A percentile compares a stretch with the other conserved stretches of the same genome.
Evolutionary conservation across 2,113 vertebrate species (phyloP).

Genomic region (Brachionichthys hirsutus): DNA sequence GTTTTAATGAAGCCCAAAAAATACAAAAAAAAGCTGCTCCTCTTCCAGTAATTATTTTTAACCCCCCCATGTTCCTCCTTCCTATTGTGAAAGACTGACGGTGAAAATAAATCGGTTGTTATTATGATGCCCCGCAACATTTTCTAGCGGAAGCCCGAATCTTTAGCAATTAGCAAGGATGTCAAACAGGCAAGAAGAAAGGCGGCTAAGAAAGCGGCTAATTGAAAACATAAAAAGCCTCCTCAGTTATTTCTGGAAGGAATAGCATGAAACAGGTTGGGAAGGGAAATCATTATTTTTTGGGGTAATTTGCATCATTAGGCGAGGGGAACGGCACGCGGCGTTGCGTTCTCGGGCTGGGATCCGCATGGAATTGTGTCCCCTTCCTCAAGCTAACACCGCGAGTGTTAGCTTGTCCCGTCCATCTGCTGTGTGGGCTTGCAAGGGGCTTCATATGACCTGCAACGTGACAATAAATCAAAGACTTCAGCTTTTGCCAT

Average conservation of each 20-base stretch:
- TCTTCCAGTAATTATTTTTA: constrained; percentile 62
- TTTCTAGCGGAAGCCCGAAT: constrained; percentile 36
- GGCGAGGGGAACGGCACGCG: constrained; percentile 23
- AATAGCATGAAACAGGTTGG: constrained; percentile 52
- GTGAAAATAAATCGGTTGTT: constrained; percentile 50
- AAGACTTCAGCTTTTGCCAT: not conserved
- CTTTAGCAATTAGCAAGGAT: constrained; percentile 60
- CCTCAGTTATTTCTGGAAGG: constrained; percentile 64
- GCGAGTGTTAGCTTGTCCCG: not conserved
- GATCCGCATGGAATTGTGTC: constrained; percentile 9
- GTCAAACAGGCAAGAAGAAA: constrained; percentile 39
- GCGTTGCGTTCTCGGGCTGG: constrained; percentile 35
- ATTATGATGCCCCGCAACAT: constrained; percentile 36
- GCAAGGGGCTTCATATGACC: constrained; percentile 7
- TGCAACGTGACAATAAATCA: not conserved
- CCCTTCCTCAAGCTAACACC: not conserved
- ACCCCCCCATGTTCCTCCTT: constrained; percentile 24
- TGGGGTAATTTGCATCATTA: constrained; percentile 70
- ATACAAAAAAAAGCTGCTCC: constrained; percentile 17
- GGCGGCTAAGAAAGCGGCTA: constrained; percentile 16
- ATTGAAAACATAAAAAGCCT: constrained; percentile 71
- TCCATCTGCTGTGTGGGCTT: not conserved
- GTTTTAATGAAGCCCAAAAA: constrained; percentile 19
- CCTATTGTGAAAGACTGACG: constrained; percentile 55
- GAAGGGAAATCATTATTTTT: constrained; percentile 44